A percentile compares a stretch with the other conserved stretches of the same genome.
Conservation (phyloP, 2,888 invertebrate genomes). For the Tricholauxania praeusta region DNA sequence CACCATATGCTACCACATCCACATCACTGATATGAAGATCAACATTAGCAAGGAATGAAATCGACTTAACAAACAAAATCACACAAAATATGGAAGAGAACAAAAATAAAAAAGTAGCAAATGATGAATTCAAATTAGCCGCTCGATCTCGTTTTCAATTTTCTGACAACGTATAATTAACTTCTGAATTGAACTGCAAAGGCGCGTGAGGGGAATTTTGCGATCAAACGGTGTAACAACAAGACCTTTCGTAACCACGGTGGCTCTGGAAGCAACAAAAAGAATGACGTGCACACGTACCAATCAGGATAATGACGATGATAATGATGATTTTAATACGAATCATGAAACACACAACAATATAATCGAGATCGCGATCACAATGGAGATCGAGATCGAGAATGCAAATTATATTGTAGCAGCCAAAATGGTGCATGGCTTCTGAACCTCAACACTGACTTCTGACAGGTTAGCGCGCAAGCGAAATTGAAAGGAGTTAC, state of each 20-base stretch:
- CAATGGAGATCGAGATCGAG: conserved; percentile 32
- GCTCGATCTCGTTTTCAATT: conserved; percentile 50
- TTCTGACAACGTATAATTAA: conserved; percentile 47
- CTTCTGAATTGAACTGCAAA: conserved; percentile 43
- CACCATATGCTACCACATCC: no score
- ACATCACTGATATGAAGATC: no score
- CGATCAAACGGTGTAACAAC: conserved; percentile 26
- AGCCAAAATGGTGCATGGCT: conserved; percentile 44
- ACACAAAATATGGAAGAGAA: conserved; percentile 7
- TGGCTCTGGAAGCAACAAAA: conserved; percentile 9
- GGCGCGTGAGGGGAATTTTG: neutral
- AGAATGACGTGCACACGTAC: conserved; percentile 30
- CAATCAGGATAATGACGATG: conserved; percentile 27
- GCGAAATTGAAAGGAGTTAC: conserved; percentile 51
- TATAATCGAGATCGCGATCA: neutral
- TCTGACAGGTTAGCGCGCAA: conserved; percentile 35
- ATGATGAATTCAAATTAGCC: conserved; percentile 48
- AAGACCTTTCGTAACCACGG: conserved; percentile 22
- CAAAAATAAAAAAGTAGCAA: conserved; percentile 7
- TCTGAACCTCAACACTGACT: conserved; percentile 45
- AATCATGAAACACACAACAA: conserved; percentile 8
- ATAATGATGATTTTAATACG: conserved; percentile 25
- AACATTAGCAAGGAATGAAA: no score
- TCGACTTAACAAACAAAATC: neutral
- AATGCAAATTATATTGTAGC: conserved; percentile 3